Evolutionary conservation across 2,113 vertebrate species (phyloP), one percentile per base, ranked within the genome.

Genomic region (Cephalopholis sonnerati): DNA sequence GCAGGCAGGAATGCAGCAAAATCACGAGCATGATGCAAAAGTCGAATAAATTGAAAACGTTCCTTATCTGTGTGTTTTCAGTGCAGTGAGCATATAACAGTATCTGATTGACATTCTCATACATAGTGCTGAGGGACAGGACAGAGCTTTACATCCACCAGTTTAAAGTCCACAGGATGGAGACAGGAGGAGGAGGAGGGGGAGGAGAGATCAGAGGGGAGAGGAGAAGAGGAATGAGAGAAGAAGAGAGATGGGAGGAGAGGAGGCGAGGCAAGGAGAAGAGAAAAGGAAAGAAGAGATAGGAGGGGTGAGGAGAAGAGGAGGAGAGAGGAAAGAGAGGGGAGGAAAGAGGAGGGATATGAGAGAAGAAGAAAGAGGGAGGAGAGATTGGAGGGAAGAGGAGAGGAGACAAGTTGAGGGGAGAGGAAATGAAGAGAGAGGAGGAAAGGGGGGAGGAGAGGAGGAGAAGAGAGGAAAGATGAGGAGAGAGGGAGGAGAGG

Each of bases 1-100:
- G 90, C 91, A 91, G 92, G 91, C 92, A 89, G 73, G 58, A 79
- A 85, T 69, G 90, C 85, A 89, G 91, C 63, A 64, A 86, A 88
- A 64, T 51, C 79, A 86, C 87, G 59, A 92, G 90, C 90, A 87
- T 77, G 81, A 89, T 77, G 90, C 87, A 89, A 87, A 89, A 86
- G 29, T 65, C 8, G 51, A 74, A 55, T 81, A 77, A 79, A 79
- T 61, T 82, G 48, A 82, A 86, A 89, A 87, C 53, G 75, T 72
- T 89, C 70, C 44, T 84, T 46, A 72, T 81, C 54, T 41, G 68
- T 58, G 85, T 65, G 81, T 75, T 65, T 82, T 87, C 83, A 84
- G 84, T 81, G 87, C 83, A 66, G 62, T 54, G 61, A 77, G 81
- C 77, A 77, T 62, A 77, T 62, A 77, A 80, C 77, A 78, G 69